Evolutionary conservation across 2,797 vertebrate genomes (phyloP), one percentile per base, ranked within the genome.

Genomic region (Otus scops): DNA sequence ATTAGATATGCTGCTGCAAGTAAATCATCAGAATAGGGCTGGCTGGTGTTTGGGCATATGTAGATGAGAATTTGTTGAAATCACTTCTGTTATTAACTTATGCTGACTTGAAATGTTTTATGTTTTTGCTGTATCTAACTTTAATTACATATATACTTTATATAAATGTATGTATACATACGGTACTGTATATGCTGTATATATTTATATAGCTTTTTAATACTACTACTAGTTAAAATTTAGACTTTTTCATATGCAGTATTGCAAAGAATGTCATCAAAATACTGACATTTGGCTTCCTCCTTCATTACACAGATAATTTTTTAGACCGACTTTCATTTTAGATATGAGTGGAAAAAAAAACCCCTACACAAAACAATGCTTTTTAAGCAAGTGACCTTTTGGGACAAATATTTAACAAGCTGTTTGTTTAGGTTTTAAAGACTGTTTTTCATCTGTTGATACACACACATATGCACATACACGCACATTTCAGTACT

Each of bases 121-220:
- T 85, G 92, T 3, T 95, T 96, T 95, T 94, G 88, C 85, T 92
- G 85, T 93, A 96, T 79, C 67, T 94, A 94, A 82, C 51, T 89
- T 97, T 96, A 94, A 94, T 97, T 95, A 92, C 93, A 97, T 68
- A 95, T 94, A 95, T 91, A 94, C 96, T 97, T 97, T 97, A 97
- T 97, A 97, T 96, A 98, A 93, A 85, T 96, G 86, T 96, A 96
- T 90, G 96, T 93, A 95, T 96, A 96, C 96, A 84, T 95, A 97
- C 18, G 11, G 67, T 88, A 71, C 73, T 97, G 97, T 97, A 97
- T 95, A 97, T 75, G 76, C 79, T 94, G 84, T 92, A 95, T 82
- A 97, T 94, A 97, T 94, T 95, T 96, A 97, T 93, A 97, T 94
- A 97, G 86, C 91, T 89, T 96, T 97, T 97, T 92, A 97, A 96